Percentiles rank a stretch among this genome's conserved stretches.
phyloP scores from a whole-genome alignment of 2,113 vertebrate genomes.

The Platanista minor region DNA sequence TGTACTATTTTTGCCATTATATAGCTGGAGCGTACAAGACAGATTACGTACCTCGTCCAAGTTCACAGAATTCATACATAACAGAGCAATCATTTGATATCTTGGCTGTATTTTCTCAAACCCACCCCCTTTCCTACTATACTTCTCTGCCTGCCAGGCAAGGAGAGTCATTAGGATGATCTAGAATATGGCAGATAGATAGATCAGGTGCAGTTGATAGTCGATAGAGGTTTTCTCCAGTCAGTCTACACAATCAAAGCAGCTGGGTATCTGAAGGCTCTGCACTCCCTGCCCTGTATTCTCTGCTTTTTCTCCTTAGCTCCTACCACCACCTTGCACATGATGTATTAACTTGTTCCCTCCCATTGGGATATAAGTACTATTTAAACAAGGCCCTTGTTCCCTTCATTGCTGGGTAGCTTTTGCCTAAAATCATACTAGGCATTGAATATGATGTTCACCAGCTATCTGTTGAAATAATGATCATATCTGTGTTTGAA shows the following conservation, averaged over 20 bases:
- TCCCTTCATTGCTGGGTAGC: neutral
- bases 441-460: neutral
- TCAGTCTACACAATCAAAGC: neutral
- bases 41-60: neutral
- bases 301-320: neutral
- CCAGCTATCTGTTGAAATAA: neutral
- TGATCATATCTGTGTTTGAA: neutral
- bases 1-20: neutral
- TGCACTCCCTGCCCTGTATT: neutral
- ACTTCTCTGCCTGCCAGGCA: neutral
- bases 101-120: neutral
- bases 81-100: neutral
- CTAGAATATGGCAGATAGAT: neutral
- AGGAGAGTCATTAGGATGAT: neutral
- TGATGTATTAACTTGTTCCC: neutral
- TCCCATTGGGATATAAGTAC: neutral
- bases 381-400: neutral
- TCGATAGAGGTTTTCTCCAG: neutral
- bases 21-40: neutral
- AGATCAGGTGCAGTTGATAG: too few species aligned
- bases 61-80: neutral
- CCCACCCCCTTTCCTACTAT: neutral
- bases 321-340: neutral
- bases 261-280: neutral
- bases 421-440: neutral